These are phyloP conservation scores for Sebastes schlegelii DNA, from an alignment of 2,113 vertebrate genomes.

Conservation along the genomic window DNA sequence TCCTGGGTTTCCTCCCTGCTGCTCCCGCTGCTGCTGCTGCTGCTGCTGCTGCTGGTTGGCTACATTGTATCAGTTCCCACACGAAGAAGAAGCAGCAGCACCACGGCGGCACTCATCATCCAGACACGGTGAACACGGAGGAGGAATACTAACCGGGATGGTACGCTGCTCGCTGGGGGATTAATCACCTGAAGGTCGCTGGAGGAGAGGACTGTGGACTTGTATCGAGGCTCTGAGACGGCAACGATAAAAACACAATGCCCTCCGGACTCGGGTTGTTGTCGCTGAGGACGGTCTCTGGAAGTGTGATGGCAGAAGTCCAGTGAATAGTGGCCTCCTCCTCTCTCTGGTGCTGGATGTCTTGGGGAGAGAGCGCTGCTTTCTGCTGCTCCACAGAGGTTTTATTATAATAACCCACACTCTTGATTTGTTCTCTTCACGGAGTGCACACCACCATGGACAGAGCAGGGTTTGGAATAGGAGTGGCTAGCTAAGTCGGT, in stretches of 20 bases:
- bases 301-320: slow-evolving; percentile 85
- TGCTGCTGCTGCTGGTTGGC: slow-evolving; percentile 76
- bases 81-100: slow-evolving; percentile 53
- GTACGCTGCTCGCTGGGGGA: slow-evolving; percentile 70
- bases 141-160: slow-evolving; percentile 73
- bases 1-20: slow-evolving; percentile 79
- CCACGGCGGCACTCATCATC: slow-evolving; percentile 59
- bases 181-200: slow-evolving; percentile 64
- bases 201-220: slow-evolving; percentile 36
- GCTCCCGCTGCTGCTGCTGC: slow-evolving; percentile 73
- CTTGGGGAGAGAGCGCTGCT: slow-evolving; percentile 76
- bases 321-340: slow-evolving; percentile 85
- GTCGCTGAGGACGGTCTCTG: slow-evolving; percentile 77
- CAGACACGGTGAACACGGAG: slow-evolving; percentile 68
- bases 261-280: slow-evolving; percentile 69
- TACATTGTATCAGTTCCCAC: slow-evolving; percentile 86
- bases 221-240: slow-evolving; percentile 36
- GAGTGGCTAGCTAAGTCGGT: slow-evolving; percentile 77
- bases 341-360: slow-evolving; percentile 81
- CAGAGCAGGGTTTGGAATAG: slow-evolving; percentile 70
- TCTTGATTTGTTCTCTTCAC: slow-evolving; percentile 44
- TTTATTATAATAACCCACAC: slow-evolving; percentile 39
- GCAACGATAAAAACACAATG: slow-evolving; percentile 62
- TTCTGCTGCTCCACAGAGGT: slow-evolving; percentile 60
- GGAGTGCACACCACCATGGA: slow-evolving; percentile 74